Base-by-base conservation (phyloP, 2,797 vertebrate genomes). In the Acanthornis magna region DNA sequence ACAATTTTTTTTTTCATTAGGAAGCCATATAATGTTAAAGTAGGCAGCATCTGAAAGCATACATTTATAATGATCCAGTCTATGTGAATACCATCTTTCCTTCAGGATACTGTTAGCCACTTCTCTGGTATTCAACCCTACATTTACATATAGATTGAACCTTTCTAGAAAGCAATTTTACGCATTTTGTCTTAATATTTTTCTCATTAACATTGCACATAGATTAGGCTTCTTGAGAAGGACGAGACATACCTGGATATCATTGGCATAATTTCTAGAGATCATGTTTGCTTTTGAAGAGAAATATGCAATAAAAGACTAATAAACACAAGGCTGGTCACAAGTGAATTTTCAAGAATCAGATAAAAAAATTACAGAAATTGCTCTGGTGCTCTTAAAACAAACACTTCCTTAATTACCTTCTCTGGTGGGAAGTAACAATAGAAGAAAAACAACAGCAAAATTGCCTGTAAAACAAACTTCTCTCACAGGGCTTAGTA, bases 111-210 rank as follows among this genome's bases (percentile, higher is more conserved):
- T 77, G 67, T 77, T 90, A 94, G 85, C 53, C 54, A 80, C 57
- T 90, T 91, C 83, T 90, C 88, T 75, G 72, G 61, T 83, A 91
- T 80, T 91, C 95, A 85, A 68, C 53, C 76, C 54, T 82, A 42
- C 90, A 96, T 97, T 97, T 97, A 95, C 96, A 97, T 97, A 96
- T 96, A 96, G 96, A 97, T 97, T 95, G 94, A 96, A 96, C 91
- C 90, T 87, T 91, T 95, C 96, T 91, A 87, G 91, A 92, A 96
- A 91, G 94, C 94, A 97, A 96, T 96, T 97, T 95, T 96, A 96
- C 5, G 67, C 96, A 91, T 96, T 96, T 96, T 97, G 96, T 96
- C 95, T 97, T 96, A 97, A 96, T 95, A 89, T 95, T 96, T 94
- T 96, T 96, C 96, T 96, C 86, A 94, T 96, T 97, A 96, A 89